phyloP scores from a whole-genome alignment of 2,113 vertebrate genomes.

The Rhizomys pruinosus region DNA sequence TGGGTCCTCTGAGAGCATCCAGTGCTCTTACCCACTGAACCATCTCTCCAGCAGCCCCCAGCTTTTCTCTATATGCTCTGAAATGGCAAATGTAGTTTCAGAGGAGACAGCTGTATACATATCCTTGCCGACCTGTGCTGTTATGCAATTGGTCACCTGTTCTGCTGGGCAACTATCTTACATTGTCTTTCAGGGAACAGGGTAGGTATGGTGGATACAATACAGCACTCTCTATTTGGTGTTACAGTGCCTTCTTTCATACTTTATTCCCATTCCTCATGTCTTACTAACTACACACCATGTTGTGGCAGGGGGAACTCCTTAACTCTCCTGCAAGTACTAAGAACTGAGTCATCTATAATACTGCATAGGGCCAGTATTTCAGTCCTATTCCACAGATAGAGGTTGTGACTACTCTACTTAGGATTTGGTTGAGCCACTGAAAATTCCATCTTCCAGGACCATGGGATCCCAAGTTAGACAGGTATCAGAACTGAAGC shows the following conservation, averaged over 20 bases:
- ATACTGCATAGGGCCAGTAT: not conserved
- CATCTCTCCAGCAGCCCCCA: no score
- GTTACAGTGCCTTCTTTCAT: not conserved
- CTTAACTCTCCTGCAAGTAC: not conserved
- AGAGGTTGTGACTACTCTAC: not conserved
- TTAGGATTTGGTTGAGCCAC: not conserved
- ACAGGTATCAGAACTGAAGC: not conserved
- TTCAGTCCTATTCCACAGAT: not conserved
- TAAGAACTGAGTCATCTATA: not conserved
- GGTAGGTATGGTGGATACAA: not conserved
- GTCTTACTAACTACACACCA: not conserved
- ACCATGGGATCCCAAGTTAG: not conserved
- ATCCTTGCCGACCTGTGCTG: no score
- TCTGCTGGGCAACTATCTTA: not conserved
- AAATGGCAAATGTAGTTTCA: not conserved
- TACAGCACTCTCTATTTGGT: not conserved
- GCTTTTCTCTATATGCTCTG: not conserved
- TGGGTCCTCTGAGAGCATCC: no score
- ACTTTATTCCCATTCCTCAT: not conserved
- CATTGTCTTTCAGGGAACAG: not conserved
- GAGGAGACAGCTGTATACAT: not conserved
- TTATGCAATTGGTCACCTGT: not conserved
- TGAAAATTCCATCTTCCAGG: not conserved
- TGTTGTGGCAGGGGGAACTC: not conserved
- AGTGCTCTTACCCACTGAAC: no score